Percentiles rank a stretch among this genome's conserved stretches.
These are phyloP conservation scores for Drosophila subobscura DNA, from an alignment of 1,140 invertebrate genomes.

Conservation along the genomic window DNA sequence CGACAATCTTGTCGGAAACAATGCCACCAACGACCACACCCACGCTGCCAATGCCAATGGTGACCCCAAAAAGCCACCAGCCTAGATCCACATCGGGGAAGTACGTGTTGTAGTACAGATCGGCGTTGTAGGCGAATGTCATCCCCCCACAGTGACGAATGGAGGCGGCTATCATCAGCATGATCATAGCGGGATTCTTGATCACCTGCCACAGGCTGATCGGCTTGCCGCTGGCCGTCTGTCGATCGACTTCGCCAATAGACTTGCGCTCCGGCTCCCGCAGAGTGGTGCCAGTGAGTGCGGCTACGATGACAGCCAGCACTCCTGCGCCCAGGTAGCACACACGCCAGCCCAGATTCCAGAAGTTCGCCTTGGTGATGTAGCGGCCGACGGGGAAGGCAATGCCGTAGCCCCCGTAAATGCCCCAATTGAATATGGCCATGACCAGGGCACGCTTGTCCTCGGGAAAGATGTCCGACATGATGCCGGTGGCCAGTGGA, in stretches of 20 bases:
- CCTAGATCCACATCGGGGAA: constrained; percentile 94
- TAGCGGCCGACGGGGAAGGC: constrained; percentile 96
- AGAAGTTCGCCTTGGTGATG: constrained; percentile 90
- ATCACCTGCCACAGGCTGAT: constrained; percentile 89
- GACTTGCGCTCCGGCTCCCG: constrained; percentile 90
- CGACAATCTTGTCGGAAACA: constrained; percentile 94
- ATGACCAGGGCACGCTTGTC: constrained; percentile 93
- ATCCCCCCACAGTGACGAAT: constrained; percentile 95
- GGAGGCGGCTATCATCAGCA: constrained; percentile 93
- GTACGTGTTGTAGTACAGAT: constrained; percentile 93
- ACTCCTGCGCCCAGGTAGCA: constrained; percentile 93
- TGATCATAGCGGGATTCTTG: constrained; percentile 90
- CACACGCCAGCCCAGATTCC: constrained; percentile 93
- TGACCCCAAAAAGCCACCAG: constrained; percentile 94
- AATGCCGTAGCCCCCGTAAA: constrained; percentile 96
- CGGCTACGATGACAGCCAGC: constrained; percentile 90
- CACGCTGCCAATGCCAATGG: constrained; percentile 93
- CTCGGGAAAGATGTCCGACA: constrained; percentile 93
- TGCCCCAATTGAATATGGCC: constrained; percentile 98
- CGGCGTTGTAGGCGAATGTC: constrained; percentile 95
- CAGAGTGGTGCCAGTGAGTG: constrained; percentile 90
- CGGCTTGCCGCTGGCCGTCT: constrained; percentile 83
- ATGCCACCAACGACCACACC: constrained; percentile 95
- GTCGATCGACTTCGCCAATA: constrained; percentile 87
- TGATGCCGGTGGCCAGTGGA: constrained; percentile 92